Percentiles rank a stretch among this genome's conserved stretches.
Conservation (phyloP, 2,888 invertebrate genomes). For the Penaeus monodon region DNA sequence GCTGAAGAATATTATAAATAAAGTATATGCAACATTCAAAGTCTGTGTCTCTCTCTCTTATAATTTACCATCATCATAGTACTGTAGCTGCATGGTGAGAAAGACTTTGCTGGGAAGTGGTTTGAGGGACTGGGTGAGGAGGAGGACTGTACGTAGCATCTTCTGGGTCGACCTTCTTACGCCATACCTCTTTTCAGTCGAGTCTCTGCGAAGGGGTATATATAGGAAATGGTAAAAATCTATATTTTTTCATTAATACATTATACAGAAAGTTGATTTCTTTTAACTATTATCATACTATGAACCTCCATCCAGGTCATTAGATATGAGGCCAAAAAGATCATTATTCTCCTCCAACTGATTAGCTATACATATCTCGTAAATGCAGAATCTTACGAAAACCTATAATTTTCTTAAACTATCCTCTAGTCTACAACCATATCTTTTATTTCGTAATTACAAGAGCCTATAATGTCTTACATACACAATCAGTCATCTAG, state of each 20-base stretch:
- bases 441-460: too few species aligned
- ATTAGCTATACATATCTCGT: too few species aligned
- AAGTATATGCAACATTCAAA: neutral
- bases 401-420: too few species aligned
- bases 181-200: neutral
- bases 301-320: too few species aligned
- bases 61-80: constrained; percentile 69
- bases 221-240: neutral
- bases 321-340: too few species aligned
- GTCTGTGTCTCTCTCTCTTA: neutral
- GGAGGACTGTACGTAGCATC: constrained; percentile 69
- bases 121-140: constrained; percentile 69
- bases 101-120: constrained; percentile 70
- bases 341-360: too few species aligned
- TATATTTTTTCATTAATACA: neutral
- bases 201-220: neutral
- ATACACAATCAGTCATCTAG: too few species aligned
- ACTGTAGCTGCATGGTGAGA: constrained; percentile 71
- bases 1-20: too few species aligned
- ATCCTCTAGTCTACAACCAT: too few species aligned
- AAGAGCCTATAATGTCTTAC: too few species aligned
- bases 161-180: constrained; percentile 69
- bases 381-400: too few species aligned
- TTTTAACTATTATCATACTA: too few species aligned
- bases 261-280: neutral